Percentiles rank a stretch among this genome's conserved stretches.
These are phyloP conservation scores for Lepisosteus osseus DNA, from an alignment of 2,113 vertebrate species.

Conservation along the genomic window DNA sequence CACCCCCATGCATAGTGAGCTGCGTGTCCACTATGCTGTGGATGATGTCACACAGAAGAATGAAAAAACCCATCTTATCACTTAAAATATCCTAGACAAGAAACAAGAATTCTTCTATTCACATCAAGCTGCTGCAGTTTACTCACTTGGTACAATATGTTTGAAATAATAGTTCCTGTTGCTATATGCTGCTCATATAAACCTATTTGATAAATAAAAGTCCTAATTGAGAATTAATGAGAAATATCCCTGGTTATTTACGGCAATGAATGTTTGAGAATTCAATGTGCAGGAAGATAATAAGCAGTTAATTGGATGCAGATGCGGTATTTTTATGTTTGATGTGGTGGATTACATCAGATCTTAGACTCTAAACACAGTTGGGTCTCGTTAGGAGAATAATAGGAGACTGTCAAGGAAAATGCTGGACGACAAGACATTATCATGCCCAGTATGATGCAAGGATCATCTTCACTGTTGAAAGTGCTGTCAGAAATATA, in stretches of 20 bases:
- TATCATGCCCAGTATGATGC: neutral
- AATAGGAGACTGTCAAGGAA: neutral
- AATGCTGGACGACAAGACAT: neutral
- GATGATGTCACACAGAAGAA: too few relatives aligned
- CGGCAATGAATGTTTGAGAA: neutral
- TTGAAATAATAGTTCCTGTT: neutral
- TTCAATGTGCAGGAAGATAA: neutral
- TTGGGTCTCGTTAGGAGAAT: neutral
- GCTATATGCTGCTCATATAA: neutral
- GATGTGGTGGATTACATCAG: neutral
- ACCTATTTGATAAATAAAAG: neutral
- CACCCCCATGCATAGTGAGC: too few relatives aligned
- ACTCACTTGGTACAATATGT: too few relatives aligned
- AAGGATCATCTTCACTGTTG: neutral
- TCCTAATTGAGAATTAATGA: neutral
- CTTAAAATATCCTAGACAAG: too few relatives aligned
- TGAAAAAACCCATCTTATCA: too few relatives aligned
- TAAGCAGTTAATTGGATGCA: neutral
- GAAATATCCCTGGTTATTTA: slow-evolving; percentile 2
- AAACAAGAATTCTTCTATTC: too few relatives aligned
- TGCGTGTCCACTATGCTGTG: too few relatives aligned
- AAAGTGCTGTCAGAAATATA: too few relatives aligned
- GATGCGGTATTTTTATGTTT: neutral
- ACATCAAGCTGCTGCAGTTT: too few relatives aligned
- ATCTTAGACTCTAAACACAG: neutral